Conservation (phyloP, 2,113 vertebrate species). For the Paramisgurnus dabryanus region DNA sequence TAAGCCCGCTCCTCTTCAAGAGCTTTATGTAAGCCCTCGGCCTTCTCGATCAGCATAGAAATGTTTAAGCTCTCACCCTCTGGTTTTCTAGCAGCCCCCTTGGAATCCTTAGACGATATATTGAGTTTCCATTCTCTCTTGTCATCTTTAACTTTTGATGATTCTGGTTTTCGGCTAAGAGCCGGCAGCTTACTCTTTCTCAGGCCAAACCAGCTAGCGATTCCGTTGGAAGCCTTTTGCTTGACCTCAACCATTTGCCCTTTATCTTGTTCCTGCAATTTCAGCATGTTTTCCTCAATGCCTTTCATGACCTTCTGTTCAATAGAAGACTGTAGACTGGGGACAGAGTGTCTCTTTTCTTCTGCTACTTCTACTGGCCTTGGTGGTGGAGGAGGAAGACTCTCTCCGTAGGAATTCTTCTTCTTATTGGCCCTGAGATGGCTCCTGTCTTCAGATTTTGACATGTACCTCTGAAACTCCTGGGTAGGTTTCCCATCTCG, state of each 20-base stretch:
- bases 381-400: constrained; percentile 69
- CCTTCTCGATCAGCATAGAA: constrained; percentile 95
- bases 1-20: constrained; percentile 92
- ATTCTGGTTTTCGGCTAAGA: constrained; percentile 83
- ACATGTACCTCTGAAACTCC: constrained; percentile 64
- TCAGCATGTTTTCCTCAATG: constrained; percentile 92
- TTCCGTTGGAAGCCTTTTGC: constrained; percentile 86
- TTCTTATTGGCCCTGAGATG: constrained; percentile 74
- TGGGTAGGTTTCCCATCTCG: constrained; percentile 64
- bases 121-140: constrained; percentile 76
- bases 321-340: constrained; percentile 81
- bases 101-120: constrained; percentile 77
- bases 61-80: constrained; percentile 88
- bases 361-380: constrained; percentile 57
- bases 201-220: constrained; percentile 94
- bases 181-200: constrained; percentile 92
- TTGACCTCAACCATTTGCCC: constrained; percentile 77
- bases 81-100: constrained; percentile 81
- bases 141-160: constrained; percentile 76
- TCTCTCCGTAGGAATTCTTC: constrained; percentile 75
- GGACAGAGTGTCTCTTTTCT: constrained; percentile 63
- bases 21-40: constrained; percentile 88
- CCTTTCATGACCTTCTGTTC: constrained; percentile 99
- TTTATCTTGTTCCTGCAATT: constrained; percentile 87
- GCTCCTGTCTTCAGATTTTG: constrained; percentile 76